Percentiles rank a stretch among this genome's conserved stretches.
These are phyloP conservation scores for Mayetiola destructor DNA, from an alignment of 2,888 invertebrate species.

Conservation along the genomic window DNA sequence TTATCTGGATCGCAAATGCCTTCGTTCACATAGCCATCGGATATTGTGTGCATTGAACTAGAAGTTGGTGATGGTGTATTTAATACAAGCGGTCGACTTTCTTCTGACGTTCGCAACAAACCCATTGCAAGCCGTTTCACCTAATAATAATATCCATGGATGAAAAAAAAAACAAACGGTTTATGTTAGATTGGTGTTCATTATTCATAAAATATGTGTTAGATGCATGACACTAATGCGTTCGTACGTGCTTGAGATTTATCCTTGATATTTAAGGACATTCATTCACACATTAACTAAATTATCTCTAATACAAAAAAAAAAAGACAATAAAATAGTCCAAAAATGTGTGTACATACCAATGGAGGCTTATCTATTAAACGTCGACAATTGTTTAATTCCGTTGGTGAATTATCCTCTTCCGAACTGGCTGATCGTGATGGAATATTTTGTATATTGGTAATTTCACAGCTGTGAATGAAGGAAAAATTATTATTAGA, in stretches of 20 bases:
- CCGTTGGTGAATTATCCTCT: slow-evolving; percentile 76
- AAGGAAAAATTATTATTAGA: not conserved
- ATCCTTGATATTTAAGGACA: too few relatives aligned
- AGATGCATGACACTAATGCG: not conserved
- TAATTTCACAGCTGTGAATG: slow-evolving; percentile 30
- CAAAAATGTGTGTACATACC: too few relatives aligned
- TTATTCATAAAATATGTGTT: not conserved
- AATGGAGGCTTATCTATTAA: slow-evolving; percentile 69
- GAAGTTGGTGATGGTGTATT: slow-evolving; percentile 48
- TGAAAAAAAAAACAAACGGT: slow-evolving; percentile 13
- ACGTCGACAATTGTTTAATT: slow-evolving; percentile 70
- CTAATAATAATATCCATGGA: slow-evolving; percentile 22
- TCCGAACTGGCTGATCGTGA: slow-evolving; percentile 49
- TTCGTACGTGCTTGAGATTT: too few relatives aligned
- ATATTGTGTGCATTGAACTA: slow-evolving; percentile 53
- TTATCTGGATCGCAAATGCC: slow-evolving; percentile 52
- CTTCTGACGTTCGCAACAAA: slow-evolving; percentile 50
- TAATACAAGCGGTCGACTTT: slow-evolving; percentile 61
- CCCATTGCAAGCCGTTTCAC: slow-evolving; percentile 67
- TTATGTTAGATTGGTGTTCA: too few relatives aligned
- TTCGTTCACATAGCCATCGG: slow-evolving; percentile 69
- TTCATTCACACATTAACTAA: not conserved
- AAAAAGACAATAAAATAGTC: not conserved
- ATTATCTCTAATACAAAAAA: not conserved
- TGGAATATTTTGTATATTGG: slow-evolving; percentile 26